These are phyloP conservation scores for Folsomia candida DNA, from an alignment of 2,888 invertebrate species.

Conservation along the genomic window DNA sequence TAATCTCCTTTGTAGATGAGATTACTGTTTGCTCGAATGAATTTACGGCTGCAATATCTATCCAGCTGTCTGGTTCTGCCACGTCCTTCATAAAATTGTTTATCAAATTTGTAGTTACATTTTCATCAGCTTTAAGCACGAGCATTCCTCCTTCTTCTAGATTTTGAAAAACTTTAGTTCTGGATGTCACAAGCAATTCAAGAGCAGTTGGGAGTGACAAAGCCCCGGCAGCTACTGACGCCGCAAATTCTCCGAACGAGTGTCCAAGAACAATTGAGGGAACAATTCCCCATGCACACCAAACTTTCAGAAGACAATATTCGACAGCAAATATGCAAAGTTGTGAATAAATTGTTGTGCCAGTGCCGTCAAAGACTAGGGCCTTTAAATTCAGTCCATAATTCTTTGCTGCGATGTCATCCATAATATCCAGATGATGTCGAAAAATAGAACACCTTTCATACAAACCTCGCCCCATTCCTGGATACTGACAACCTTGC, in stretches of 20 bases:
- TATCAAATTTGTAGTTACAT: background rate
- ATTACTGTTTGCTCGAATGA: slow-evolving; percentile 17
- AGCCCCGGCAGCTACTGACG: slow-evolving; percentile 27
- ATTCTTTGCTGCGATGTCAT: background rate
- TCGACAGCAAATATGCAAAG: slow-evolving; percentile 22
- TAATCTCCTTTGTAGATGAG: background rate
- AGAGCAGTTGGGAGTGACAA: slow-evolving; percentile 18
- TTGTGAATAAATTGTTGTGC: slow-evolving; percentile 24
- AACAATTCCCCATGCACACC: slow-evolving; percentile 23
- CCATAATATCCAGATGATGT: background rate
- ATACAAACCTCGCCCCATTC: slow-evolving; percentile 1
- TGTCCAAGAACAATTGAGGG: slow-evolving; percentile 30
- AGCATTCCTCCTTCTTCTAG: slow-evolving; percentile 17
- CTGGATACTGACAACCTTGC: slow-evolving; percentile 12
- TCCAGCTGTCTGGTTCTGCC: background rate
- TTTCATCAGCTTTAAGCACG: slow-evolving; percentile 4
- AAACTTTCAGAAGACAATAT: slow-evolving; percentile 18
- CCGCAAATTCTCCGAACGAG: slow-evolving; percentile 26
- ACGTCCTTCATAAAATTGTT: background rate
- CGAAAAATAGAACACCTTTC: background rate
- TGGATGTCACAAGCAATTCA: slow-evolving; percentile 12
- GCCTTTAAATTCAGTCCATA: background rate
- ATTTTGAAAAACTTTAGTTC: slow-evolving; percentile 13
- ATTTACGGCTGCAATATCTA: slow-evolving; percentile 26
- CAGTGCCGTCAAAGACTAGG: background rate